Evolutionary conservation across 2,888 invertebrate species (phyloP).

Genomic region (Lissonota sp.): DNA sequence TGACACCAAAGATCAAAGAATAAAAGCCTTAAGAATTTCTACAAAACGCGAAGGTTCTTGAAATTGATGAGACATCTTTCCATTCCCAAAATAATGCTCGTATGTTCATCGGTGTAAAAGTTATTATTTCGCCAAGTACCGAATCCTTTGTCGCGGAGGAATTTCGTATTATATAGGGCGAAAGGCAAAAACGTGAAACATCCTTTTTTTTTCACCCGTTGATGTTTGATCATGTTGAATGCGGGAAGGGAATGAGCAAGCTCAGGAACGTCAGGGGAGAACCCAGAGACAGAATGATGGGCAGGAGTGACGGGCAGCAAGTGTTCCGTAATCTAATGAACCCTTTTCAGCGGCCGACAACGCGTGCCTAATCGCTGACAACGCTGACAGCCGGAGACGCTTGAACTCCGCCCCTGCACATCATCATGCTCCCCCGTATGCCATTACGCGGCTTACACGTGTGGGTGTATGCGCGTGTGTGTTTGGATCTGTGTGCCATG

Average conservation of each 20-base stretch:
- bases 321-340: conserved; percentile 74
- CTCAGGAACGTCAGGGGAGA: not conserved
- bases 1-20: no score
- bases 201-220: no score
- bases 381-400: conserved; percentile 70
- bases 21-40: no score
- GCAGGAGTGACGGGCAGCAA: conserved; percentile 66
- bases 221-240: no score
- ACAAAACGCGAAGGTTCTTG: no score
- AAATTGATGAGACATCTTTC: no score
- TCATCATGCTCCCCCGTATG: conserved; percentile 20
- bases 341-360: conserved; percentile 75
- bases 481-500: not conserved
- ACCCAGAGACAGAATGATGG: conserved; percentile 64
- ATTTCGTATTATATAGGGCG: no score
- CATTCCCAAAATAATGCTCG: no score
- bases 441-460: conserved; percentile 4
- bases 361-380: conserved; percentile 75
- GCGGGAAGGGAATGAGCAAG: not conserved
- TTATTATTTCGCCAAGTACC: no score
- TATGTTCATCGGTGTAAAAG: no score
- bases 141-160: no score
- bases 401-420: conserved; percentile 67
- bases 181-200: no score
- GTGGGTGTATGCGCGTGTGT: not conserved